Percentiles rank a stretch among this genome's conserved stretches.
These are phyloP conservation scores for Takifugu rubripes DNA, from an alignment of 2,797 vertebrate species.

Conservation along the genomic window DNA sequence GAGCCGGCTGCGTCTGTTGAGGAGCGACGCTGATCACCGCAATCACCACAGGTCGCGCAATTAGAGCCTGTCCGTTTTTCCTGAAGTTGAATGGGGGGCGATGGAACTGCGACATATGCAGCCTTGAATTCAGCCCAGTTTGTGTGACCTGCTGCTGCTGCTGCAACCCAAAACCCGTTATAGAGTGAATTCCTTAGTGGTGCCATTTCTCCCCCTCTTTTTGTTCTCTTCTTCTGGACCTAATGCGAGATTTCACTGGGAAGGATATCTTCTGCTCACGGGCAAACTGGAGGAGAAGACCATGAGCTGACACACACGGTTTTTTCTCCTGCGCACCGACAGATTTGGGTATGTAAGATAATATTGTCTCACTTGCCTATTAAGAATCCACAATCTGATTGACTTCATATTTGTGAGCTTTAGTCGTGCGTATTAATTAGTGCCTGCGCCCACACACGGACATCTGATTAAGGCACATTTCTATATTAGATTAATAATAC, in stretches of 20 bases:
- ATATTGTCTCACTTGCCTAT: constrained; percentile 32
- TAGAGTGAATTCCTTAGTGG: constrained; percentile 37
- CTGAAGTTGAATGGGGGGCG: constrained; percentile 66
- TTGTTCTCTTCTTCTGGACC: constrained; percentile 28
- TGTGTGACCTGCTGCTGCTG: constrained; percentile 41
- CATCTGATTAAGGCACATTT: constrained; percentile 43
- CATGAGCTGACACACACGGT: constrained; percentile 64
- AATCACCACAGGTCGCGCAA: constrained; percentile 58
- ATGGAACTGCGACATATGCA: constrained; percentile 64
- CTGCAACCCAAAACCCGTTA: constrained; percentile 31
- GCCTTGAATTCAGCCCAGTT: constrained; percentile 47
- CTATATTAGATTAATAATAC: constrained; percentile 49
- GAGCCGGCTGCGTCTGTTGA: constrained; percentile 60
- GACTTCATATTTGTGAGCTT: constrained; percentile 45
- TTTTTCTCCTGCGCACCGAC: constrained; percentile 50
- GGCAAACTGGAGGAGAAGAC: constrained; percentile 58
- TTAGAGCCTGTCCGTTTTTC: constrained; percentile 46
- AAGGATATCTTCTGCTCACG: constrained; percentile 60
- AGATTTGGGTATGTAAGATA: constrained; percentile 67
- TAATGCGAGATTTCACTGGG: constrained; percentile 41
- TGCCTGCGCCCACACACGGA: constrained; percentile 39
- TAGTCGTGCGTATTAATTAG: constrained; percentile 46
- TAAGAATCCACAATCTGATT: constrained; percentile 47
- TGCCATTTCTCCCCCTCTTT: constrained; percentile 20
- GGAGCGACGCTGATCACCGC: constrained; percentile 64